Evolutionary conservation across 1,140 invertebrate species (phyloP), one percentile per base, ranked within the genome.

Genomic region (Platyscapa corneri): DNA sequence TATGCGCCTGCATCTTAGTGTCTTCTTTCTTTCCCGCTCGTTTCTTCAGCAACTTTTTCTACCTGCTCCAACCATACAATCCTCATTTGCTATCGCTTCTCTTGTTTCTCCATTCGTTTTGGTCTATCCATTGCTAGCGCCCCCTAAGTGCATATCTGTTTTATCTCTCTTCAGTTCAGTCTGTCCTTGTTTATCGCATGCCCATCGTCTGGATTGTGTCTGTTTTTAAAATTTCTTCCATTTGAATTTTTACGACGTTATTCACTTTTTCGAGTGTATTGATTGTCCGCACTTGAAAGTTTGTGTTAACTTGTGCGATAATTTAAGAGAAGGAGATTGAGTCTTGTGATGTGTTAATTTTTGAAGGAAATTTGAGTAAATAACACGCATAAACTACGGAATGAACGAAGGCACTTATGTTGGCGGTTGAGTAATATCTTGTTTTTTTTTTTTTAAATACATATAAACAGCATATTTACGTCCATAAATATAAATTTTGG

Each of bases 1-100:
- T 49, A 20, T 27, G 42, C 42, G 27, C 8, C 10, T 82, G 60
- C 32, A 42, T 12, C 3, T 49, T 34, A n/a, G 23, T 74, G 65
- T 74, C 82, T 77, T 37, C 60, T 78, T 83, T 83, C 75, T 67
- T 76, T 83, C 82, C 77, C 74, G 37, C 64, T 76, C 56, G 82
- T 42, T 60, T 56, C 32, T 83, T 83, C 82, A 27, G 39, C 64
- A 64, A 83, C 70, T 83, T 83, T 42, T 83, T 77, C 60, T 83
- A 77, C 75, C 74, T 77, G 74, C n/a, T 56, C 82, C 30, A 16
- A 27, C 64, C 53, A 65, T 42, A 67, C 37, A 64, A 49, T 77
- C 27, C 23, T 75, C 72, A 39, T 16, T 32, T 70, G 32, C 34
- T 30, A 16, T 49, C 64, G 49, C 34, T 27, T 30, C 5, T 46